Evolutionary conservation across 2,888 invertebrate species (phyloP).

Genomic region (Apotomis capreana): DNA sequence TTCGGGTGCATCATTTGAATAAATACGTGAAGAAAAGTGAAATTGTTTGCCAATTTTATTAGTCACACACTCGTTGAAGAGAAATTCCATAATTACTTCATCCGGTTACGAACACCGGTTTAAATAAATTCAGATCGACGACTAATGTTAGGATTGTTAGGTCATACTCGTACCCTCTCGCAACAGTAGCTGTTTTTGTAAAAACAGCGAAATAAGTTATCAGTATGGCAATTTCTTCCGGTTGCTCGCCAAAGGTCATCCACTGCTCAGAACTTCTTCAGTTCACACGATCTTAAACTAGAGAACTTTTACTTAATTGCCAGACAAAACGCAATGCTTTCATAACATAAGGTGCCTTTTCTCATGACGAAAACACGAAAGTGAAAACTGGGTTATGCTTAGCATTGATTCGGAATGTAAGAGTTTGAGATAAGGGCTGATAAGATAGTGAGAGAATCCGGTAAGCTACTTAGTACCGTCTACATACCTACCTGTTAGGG

Average conservation of each 20-base stretch:
- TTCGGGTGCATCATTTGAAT: constrained; percentile 60
- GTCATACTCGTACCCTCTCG: neutral
- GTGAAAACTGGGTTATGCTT: constrained; percentile 67
- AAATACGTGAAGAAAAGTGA: constrained; percentile 66
- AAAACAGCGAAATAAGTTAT: constrained; percentile 32
- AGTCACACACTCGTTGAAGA: constrained; percentile 13
- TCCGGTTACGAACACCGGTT: neutral
- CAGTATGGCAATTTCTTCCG: constrained; percentile 8
- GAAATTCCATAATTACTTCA: constrained; percentile 19
- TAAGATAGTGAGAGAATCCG: constrained; percentile 15
- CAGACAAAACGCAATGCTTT: constrained; percentile 71
- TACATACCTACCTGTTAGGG: too few relatives aligned
- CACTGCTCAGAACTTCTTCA: constrained; percentile 46
- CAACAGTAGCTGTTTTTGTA: neutral
- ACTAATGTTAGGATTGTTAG: neutral
- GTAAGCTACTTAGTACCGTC: neutral
- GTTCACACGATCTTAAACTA: constrained; percentile 68
- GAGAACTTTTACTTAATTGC: constrained; percentile 77
- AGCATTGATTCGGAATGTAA: constrained; percentile 33
- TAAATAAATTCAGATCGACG: neutral
- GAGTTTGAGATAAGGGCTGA: constrained; percentile 14
- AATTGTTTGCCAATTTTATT: constrained; percentile 47
- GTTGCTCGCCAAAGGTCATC: constrained; percentile 46
- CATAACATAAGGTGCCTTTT: constrained; percentile 65
- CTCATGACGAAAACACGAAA: constrained; percentile 65